These are phyloP conservation scores for Brachionus calyciflorus DNA, from an alignment of 1,140 invertebrate genomes.

Conservation along the genomic window DNA sequence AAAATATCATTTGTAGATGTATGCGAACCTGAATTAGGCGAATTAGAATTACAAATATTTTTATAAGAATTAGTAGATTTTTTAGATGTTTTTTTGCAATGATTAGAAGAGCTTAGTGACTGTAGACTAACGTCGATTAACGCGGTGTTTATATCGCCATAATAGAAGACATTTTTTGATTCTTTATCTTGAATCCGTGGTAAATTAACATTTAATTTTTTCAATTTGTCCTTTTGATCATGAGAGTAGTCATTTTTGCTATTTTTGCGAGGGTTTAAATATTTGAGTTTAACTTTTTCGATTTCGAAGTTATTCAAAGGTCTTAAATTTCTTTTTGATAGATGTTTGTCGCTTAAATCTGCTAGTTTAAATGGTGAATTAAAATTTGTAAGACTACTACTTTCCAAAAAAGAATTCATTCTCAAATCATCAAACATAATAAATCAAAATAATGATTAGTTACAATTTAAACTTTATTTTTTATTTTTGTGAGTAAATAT, in stretches of 20 bases:
- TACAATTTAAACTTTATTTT: not conserved
- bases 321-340: not conserved
- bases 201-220: not conserved
- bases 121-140: not conserved
- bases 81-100: not conserved
- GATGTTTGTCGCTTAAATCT: not conserved
- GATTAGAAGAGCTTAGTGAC: not conserved
- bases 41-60: too few species aligned
- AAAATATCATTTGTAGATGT: not conserved
- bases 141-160: not conserved
- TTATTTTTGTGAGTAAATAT: not conserved
- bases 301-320: not conserved
- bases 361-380: not conserved
- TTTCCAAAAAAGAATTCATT: slow-evolving; percentile 4
- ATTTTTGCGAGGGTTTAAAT: not conserved
- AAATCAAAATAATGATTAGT: not conserved
- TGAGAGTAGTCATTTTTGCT: too few species aligned
- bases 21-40: not conserved
- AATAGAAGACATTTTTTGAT: not conserved
- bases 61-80: not conserved
- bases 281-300: not conserved
- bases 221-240: not conserved
- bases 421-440: too few species aligned
- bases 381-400: not conserved
- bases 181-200: not conserved